phyloP scores from a whole-genome alignment of 2,888 invertebrate genomes.

The Noctua comes region DNA sequence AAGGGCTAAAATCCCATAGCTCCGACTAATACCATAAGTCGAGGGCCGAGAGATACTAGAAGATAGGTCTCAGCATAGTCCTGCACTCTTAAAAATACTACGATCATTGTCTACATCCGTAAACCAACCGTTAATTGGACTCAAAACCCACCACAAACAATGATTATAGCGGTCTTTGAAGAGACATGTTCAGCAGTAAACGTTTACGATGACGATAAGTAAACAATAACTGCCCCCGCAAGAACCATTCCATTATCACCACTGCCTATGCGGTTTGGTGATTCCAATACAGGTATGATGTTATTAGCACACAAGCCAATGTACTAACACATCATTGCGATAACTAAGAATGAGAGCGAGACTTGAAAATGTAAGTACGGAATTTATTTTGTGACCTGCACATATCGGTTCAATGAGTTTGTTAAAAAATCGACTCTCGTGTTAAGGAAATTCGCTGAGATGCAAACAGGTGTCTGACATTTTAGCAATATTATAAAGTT shows the following conservation, averaged over 20 bases:
- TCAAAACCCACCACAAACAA: conserved; percentile 10
- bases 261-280: conserved; percentile 24
- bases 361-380: conserved; percentile 33
- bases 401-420: conserved; percentile 51
- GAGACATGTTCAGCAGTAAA: conserved; percentile 37
- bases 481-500: conserved; percentile 58
- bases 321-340: conserved; percentile 35
- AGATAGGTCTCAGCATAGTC: background rate
- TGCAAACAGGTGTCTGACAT: conserved; percentile 64
- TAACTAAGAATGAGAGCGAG: conserved; percentile 24
- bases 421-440: conserved; percentile 51
- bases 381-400: conserved; percentile 47
- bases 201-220: conserved; percentile 43
- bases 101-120: background rate
- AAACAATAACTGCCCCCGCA: conserved; percentile 49
- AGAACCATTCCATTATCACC: conserved; percentile 46
- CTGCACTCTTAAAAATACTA: background rate
- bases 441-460: conserved; percentile 43
- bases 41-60: no score
- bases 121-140: background rate
- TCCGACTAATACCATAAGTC: background rate
- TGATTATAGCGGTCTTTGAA: conserved; percentile 28
- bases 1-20: background rate
- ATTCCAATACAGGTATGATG: conserved; percentile 27
- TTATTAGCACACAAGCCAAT: conserved; percentile 26